Evolutionary conservation across 2,888 invertebrate genomes (phyloP), one percentile per base, ranked within the genome.

Genomic region (Pterostichus madidus): DNA sequence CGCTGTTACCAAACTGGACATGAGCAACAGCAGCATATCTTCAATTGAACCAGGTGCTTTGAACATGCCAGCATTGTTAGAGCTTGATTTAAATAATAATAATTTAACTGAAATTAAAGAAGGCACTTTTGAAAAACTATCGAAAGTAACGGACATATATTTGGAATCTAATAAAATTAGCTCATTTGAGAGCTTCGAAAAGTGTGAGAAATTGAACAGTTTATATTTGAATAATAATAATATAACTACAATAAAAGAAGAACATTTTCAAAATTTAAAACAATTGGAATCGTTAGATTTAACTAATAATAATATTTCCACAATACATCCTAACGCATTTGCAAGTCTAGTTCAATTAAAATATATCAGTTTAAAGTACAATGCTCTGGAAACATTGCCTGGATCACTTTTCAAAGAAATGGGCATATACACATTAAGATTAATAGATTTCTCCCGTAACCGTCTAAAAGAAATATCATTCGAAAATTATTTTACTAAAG

Each of bases 301-400:
- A 90, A 96, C 85, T 92, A 92, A 83, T 89, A 96, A 79, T 90
- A 92, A 39, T 90, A 91, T 75, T 95, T 94, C 87, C 88, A 89
- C 77, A 89, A 93, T 10, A 87, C 86, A 52, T 87, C 86, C 32
- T 10, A 61, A 56, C 8, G 8, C 59, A 80, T 83, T 73, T 80
- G 7, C 11, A 31, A 24, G 24, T 17, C 15, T 35, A 46, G 3
- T 31, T 24, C 39, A 49, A 31, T 13, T 53, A 53, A 15, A 52
- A 76, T 17, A 32, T 31, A 8, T 77, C 24, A 6, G 53, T 73
- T 49, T 83, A 13, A 5, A 78, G 13, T 11, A 59, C 11, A 78
- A 89, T 84, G 87, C 87, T 10, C 80, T 92, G 6, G 83, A 84
- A 2, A 87, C 87, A 3, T 88, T 97, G 0, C 90, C 89, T 31